Base-by-base conservation (phyloP, 2,888 invertebrate genomes). In the Thymelicus sylvestris region DNA sequence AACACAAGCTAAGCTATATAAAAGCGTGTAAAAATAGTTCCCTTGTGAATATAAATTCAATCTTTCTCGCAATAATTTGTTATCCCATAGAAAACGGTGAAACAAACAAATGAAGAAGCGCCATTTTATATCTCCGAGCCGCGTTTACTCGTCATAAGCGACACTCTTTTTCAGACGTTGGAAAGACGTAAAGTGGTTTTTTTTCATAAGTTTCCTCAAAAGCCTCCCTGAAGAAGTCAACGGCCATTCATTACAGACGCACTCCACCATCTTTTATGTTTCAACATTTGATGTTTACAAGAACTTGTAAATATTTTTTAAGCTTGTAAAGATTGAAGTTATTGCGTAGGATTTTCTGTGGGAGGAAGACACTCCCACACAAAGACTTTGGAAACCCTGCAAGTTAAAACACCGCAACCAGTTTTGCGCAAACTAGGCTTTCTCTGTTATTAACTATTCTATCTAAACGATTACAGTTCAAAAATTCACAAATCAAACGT, bases 101-200 rank as follows among this genome's bases (percentile, higher is more conserved):
- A 66, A 60, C 48, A 52, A 67, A 13, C 5, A 52, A 52, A 66
- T 12, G 2, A 7, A 64, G 12, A 50, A 71, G 71, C 72, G 65
- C 19, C 70, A 69, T 75, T 69, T 76, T 76, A 73, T 67, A 48
- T 44, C 48, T 65, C 57, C 10, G 44, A 44, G 12, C 15, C 7
- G 47, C 61, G 60, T 71, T 66, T 61, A 60, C 72, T 69, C 67
- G 64, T 72, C 71, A 73, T 73, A 75, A 76, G 73, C 75, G 74
- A 66, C 73, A 73, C 68, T 73, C 69, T 76, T 76, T 78, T 77
- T 76, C 77, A 75, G 74, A 71, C 73, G 71, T 72, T 71, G 75
- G 67, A 75, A 76, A 77, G 77, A 74, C 74, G 66, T 41, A 50
- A 61, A 66, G 66, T 65, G 71, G 65, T 71, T 71, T 71, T 71